These are phyloP conservation scores for Rapana venosa DNA, from an alignment of 2,888 invertebrate genomes.

Conservation along the genomic window DNA sequence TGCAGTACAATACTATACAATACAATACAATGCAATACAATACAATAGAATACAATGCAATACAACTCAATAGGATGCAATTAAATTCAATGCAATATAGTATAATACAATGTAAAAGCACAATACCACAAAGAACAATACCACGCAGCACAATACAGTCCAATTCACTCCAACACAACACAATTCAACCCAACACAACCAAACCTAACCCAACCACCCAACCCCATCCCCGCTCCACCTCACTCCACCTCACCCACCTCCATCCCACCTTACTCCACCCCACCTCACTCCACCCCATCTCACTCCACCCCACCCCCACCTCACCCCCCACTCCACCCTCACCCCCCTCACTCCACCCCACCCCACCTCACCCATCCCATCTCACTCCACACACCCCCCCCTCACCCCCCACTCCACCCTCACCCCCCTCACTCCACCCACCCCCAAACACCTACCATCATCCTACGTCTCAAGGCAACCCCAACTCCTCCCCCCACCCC, in stretches of 20 bases:
- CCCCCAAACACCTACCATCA: background rate
- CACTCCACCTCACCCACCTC: background rate
- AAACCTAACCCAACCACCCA: background rate
- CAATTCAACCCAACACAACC: background rate
- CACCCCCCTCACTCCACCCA: too few species aligned
- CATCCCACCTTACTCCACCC: background rate
- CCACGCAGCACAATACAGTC: background rate
- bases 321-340: too few species aligned
- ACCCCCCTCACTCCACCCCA: too few species aligned
- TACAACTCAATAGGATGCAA: background rate
- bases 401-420: too few species aligned
- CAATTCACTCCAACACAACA: background rate
- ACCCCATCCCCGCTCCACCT: background rate
- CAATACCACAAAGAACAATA: background rate
- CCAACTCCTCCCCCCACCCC: too few species aligned
- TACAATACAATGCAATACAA: too few species aligned
- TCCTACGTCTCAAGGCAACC: too few species aligned
- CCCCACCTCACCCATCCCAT: too few species aligned
- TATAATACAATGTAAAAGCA: background rate
- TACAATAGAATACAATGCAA: background rate
- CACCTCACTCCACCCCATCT: background rate
- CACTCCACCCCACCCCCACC: background rate
- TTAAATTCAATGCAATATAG: background rate
- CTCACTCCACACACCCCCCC: too few species aligned
- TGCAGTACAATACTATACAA: too few species aligned